Evolutionary conservation across 2,797 vertebrate species (phyloP).

Genomic region (Siniperca obscura): DNA sequence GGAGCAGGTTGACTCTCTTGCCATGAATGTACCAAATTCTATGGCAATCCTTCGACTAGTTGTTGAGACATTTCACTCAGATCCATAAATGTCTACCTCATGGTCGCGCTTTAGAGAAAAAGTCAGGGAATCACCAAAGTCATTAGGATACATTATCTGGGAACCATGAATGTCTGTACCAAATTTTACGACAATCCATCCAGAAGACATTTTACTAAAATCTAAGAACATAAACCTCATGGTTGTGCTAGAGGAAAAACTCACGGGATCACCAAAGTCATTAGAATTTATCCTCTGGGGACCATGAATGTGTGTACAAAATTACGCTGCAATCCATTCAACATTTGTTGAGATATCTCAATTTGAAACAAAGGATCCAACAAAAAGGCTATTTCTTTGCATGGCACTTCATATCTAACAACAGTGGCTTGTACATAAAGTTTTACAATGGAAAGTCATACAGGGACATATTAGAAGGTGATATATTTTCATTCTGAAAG

Average conservation of each 20-base stretch:
- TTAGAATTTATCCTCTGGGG: neutral
- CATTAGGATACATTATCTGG: neutral
- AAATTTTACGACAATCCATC: neutral
- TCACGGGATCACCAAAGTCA: neutral
- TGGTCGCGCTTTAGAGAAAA: neutral
- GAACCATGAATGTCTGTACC: neutral
- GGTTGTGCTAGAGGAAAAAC: neutral
- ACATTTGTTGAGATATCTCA: neutral
- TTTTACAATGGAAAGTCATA: neutral
- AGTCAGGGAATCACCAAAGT: neutral
- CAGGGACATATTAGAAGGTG: neutral
- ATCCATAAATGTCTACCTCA: neutral
- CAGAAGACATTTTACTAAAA: neutral
- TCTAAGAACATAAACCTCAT: too few species aligned
- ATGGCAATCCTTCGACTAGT: too few species aligned
- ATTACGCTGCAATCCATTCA: neutral
- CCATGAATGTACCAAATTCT: too few species aligned
- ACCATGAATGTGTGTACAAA: neutral
- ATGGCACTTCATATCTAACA: neutral
- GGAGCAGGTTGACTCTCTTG: conserved; percentile 56
- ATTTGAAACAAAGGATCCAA: neutral
- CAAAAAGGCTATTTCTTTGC: neutral
- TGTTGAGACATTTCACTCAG: too few species aligned
- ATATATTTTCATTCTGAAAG: neutral
- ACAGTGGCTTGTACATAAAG: neutral